Percentiles rank a stretch among this genome's conserved stretches.
phyloP scores from a whole-genome alignment of 2,888 invertebrate species.

The Aphrophora alni region DNA sequence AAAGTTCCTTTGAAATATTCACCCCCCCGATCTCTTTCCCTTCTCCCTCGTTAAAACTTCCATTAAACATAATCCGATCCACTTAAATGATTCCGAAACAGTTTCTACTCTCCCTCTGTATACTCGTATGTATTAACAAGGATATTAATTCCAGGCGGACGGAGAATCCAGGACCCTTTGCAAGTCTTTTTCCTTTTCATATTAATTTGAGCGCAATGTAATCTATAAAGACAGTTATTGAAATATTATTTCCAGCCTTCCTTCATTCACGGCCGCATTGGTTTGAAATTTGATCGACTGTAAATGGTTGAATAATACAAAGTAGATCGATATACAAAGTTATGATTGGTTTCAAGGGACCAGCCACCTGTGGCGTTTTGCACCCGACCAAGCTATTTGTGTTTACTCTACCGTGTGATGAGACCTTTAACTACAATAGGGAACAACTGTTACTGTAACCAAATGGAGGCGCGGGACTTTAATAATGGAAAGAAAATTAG shows the following conservation, averaged over 20 bases:
- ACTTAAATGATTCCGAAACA: conserved; percentile 2
- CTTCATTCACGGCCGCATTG: not conserved
- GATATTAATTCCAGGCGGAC: not conserved
- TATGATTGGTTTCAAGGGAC: not conserved
- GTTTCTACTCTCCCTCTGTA: not conserved
- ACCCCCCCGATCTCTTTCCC: not conserved
- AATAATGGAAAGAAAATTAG: not conserved
- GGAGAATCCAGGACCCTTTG: not conserved
- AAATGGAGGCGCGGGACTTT: not conserved
- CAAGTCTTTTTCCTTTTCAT: not conserved
- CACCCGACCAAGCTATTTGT: not conserved
- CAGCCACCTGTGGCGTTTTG: not conserved
- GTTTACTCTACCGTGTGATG: not conserved
- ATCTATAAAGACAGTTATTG: not conserved
- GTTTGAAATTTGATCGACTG: not conserved
- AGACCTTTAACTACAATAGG: not conserved
- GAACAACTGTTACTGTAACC: not conserved
- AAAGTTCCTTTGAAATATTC: not conserved
- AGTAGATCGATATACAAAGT: not conserved
- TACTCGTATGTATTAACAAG: not conserved
- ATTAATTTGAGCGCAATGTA: not conserved
- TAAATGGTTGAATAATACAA: not conserved
- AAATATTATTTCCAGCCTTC: not conserved
- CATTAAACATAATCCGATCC: conserved; percentile 5
- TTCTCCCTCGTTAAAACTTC: not conserved